These are phyloP conservation scores for Ectobius pallidus DNA, from an alignment of 2,888 invertebrate species.

Conservation along the genomic window DNA sequence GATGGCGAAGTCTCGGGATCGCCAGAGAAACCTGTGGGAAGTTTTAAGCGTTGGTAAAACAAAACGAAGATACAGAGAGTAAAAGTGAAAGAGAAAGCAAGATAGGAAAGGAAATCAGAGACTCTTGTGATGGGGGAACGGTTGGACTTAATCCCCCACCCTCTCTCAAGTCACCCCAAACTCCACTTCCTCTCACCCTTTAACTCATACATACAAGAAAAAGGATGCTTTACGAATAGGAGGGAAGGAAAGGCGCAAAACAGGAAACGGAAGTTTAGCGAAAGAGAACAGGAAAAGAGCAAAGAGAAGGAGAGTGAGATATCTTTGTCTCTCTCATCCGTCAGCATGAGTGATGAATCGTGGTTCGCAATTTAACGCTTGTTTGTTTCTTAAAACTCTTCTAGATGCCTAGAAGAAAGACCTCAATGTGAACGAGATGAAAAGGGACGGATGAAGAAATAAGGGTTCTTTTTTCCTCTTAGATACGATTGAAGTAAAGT, in stretches of 20 bases:
- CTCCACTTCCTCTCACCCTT: slow-evolving; percentile 19
- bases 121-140: neutral
- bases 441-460: slow-evolving; percentile 9
- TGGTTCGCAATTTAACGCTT: slow-evolving; percentile 36
- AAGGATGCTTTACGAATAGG: neutral
- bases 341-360: slow-evolving; percentile 34
- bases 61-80: slow-evolving; percentile 1
- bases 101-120: neutral
- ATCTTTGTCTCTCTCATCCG: slow-evolving; percentile 15
- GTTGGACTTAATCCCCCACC: neutral
- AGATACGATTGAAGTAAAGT: neutral
- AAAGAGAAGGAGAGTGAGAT: neutral
- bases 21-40: neutral
- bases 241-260: slow-evolving; percentile 13
- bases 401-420: slow-evolving; percentile 13
- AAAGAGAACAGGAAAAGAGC: slow-evolving; percentile 21
- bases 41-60: slow-evolving; percentile 1
- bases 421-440: slow-evolving; percentile 11
- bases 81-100: neutral
- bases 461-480: neutral
- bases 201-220: slow-evolving; percentile 23
- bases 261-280: slow-evolving; percentile 37
- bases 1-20: neutral
- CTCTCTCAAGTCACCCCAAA: neutral
- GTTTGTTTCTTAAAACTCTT: slow-evolving; percentile 35